A percentile compares a stretch with the other conserved stretches of the same genome.
Conservation (phyloP, 1,140 invertebrate genomes). For the Drosophila kikkawai region DNA sequence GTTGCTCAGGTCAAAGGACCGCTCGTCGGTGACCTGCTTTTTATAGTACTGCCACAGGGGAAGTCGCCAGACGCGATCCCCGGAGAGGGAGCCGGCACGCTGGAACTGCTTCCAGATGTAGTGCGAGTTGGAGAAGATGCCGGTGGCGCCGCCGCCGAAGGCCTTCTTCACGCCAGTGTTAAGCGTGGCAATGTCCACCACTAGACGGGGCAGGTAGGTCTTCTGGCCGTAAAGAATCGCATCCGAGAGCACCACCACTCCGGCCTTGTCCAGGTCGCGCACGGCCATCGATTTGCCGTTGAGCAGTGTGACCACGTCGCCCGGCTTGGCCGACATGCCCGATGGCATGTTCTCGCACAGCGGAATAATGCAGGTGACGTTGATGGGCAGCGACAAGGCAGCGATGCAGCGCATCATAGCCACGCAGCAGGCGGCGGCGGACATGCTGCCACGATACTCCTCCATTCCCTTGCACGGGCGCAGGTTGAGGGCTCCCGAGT, state of each 20-base stretch:
- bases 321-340: constrained; percentile 93
- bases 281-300: constrained; percentile 95
- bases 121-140: constrained; percentile 91
- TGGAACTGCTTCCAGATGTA: constrained; percentile 88
- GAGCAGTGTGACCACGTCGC: constrained; percentile 93
- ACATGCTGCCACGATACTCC: constrained; percentile 96
- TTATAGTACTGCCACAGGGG: constrained; percentile 93
- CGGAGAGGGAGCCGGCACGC: constrained; percentile 89
- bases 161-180: constrained; percentile 84
- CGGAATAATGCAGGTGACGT: constrained; percentile 90
- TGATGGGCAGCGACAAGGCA: constrained; percentile 89
- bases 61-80: constrained; percentile 95
- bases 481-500: constrained; percentile 93
- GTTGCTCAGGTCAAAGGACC: constrained; percentile 87
- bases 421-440: constrained; percentile 93
- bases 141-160: constrained; percentile 91
- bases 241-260: constrained; percentile 94
- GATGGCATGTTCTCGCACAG: constrained; percentile 95
- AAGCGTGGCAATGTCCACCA: constrained; percentile 92
- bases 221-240: constrained; percentile 91
- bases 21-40: constrained; percentile 87
- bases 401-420: constrained; percentile 90
- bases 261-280: constrained; percentile 96
- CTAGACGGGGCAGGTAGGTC: constrained; percentile 87
- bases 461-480: constrained; percentile 91